Base-by-base conservation (phyloP, 2,888 invertebrate genomes). In the Meloe dianella region DNA sequence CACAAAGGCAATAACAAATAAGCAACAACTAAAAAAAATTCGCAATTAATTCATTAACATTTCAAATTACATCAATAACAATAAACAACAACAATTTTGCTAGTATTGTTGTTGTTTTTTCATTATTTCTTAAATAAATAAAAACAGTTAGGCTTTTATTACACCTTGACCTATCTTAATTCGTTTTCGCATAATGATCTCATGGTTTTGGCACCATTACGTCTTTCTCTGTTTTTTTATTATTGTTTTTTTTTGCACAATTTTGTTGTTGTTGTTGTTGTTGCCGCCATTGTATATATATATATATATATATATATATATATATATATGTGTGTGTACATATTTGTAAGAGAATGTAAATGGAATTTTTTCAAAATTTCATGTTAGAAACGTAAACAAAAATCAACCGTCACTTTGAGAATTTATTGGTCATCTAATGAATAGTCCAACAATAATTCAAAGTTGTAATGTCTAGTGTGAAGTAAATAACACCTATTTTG, bases 121-220 rank as follows among this genome's bases (percentile, higher is more conserved):
- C 17, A 20, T 47, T 47, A 20, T 20, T 9, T 51, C 10, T 51
- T 22, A 5, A 27, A 57, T 14, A 59, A 59, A 32, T 14, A 14
- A 7, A 59, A 59, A 59, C 32, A 38, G 59, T 30, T 30, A 17
- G 27, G 58, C 24, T 59, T 59, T 59, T 38, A 38, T 59, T 59
- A 27, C 32, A 17, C 30, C 59, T 59, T 59, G 59, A 59, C 59
- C 59, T 59, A 59, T 59, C 59, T 30, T 38, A 59, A 32, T 59
- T 14, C 59, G n/a, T 22, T 32, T 59, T 38, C 59, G 59, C 22
- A 30, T 59, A 30, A 59, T 38, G 59, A 59, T 59, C 59, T 59
- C 59, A 59, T 38, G 22, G 32, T n/a, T n/a, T 59, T 38, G 59
- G 51, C 51, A 51, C 10, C 12, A 51, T 51, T 22, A 51, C 51